Conservation (phyloP, 1,140 invertebrate genomes). For the Cyphomyrmex costatus region DNA sequence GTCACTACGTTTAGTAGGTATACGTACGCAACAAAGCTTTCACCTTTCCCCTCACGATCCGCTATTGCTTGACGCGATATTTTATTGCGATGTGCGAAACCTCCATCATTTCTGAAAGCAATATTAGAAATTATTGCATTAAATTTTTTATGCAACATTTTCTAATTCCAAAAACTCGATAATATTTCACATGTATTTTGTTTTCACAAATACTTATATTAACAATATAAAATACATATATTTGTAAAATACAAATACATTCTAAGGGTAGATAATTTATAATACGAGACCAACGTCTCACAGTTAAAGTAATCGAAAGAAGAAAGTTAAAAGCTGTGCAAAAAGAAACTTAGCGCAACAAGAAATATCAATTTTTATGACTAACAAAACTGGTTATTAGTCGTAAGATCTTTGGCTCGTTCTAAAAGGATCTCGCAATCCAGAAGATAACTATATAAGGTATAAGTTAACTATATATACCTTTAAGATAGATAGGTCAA, state of each 20-base stretch:
- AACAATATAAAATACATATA: constrained; percentile 1
- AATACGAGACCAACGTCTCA: background rate
- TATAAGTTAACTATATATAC: no score
- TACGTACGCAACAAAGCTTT: constrained; percentile 45
- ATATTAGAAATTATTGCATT: constrained; percentile 33
- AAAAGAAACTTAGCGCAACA: background rate
- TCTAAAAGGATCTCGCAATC: constrained; percentile 39
- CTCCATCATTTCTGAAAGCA: background rate
- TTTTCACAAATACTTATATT: background rate
- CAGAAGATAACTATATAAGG: constrained; percentile 48
- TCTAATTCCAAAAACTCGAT: background rate
- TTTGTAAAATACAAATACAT: constrained; percentile 5
- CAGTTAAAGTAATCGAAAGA: background rate
- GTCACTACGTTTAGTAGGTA: constrained; percentile 42
- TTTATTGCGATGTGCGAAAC: constrained; percentile 1
- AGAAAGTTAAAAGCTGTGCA: background rate
- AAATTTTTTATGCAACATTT: background rate
- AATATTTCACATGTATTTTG: background rate
- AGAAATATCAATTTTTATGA: background rate
- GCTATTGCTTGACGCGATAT: constrained; percentile 15
- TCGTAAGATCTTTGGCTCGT: constrained; percentile 8
- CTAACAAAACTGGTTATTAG: constrained; percentile 6
- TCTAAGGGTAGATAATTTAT: background rate
- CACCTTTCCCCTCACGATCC: constrained; percentile 29
- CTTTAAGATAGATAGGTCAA: constrained; percentile 60